phyloP scores from a whole-genome alignment of 2,113 vertebrate genomes.

The Trogon melanurus region DNA sequence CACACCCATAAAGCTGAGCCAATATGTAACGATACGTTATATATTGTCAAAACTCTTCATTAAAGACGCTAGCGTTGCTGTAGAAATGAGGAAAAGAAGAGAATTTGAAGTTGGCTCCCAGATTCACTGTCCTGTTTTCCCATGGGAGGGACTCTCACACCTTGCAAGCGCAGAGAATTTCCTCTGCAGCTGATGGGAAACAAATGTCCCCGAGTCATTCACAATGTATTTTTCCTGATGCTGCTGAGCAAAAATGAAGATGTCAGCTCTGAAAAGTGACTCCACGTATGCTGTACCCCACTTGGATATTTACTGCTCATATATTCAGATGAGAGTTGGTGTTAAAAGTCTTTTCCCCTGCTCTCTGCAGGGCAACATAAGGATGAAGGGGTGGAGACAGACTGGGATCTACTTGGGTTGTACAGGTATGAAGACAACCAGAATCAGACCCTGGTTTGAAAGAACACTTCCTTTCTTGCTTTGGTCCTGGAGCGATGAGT shows the following conservation, averaged over 20 bases:
- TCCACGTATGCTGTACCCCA: background rate
- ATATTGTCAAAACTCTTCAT: background rate
- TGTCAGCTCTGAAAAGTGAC: background rate
- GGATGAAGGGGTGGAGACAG: background rate
- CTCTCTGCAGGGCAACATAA: background rate
- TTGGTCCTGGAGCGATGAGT: background rate
- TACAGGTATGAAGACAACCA: background rate
- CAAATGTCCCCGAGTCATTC: background rate
- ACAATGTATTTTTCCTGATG: background rate
- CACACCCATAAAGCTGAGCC: background rate
- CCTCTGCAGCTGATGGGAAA: slow-evolving; percentile 14
- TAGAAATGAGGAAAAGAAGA: background rate
- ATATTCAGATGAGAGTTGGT: background rate
- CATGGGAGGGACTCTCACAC: background rate
- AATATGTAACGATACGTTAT: background rate
- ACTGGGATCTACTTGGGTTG: background rate
- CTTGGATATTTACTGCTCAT: background rate
- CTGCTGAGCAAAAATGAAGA: background rate
- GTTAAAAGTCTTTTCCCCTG: background rate
- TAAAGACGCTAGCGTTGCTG: background rate
- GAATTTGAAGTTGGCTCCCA: background rate
- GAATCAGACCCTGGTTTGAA: background rate
- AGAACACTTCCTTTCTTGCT: background rate
- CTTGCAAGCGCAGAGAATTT: background rate
- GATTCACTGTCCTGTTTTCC: background rate